phyloP scores from a whole-genome alignment of 2,888 invertebrate species.

The Lasioglossum oenotherae region DNA sequence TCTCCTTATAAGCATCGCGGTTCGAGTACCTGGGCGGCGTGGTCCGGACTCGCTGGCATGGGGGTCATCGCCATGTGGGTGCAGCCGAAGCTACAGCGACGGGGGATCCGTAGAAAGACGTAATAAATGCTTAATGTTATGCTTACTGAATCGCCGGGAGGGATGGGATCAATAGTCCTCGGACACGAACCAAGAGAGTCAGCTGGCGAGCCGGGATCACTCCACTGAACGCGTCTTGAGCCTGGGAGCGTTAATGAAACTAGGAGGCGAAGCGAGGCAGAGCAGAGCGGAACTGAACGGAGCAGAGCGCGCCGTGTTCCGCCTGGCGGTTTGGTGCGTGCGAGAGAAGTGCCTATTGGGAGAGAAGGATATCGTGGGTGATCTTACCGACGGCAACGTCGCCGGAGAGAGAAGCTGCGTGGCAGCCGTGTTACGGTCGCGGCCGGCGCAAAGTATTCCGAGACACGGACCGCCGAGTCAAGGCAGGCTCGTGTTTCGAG shows the following conservation, averaged over 20 bases:
- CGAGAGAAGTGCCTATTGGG: constrained; percentile 5
- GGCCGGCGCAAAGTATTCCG: constrained; percentile 70
- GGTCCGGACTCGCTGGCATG: constrained; percentile 9
- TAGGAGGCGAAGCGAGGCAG: neutral
- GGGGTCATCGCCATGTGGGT: neutral
- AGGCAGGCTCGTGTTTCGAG: constrained; percentile 30
- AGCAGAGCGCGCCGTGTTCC: neutral
- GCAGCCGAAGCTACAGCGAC: neutral
- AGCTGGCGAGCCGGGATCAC: constrained; percentile 39
- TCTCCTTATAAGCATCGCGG: neutral
- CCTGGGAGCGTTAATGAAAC: constrained; percentile 11
- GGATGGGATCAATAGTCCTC: constrained; percentile 59
- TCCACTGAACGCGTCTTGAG: constrained; percentile 43
- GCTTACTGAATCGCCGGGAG: constrained; percentile 57
- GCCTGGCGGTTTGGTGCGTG: neutral
- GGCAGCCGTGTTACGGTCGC: constrained; percentile 60
- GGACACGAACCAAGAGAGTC: constrained; percentile 50
- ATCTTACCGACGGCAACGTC: constrained; percentile 52
- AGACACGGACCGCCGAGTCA: constrained; percentile 67
- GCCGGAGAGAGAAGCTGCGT: constrained; percentile 25
- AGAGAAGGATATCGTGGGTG: constrained; percentile 36
- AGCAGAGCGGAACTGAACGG: neutral
- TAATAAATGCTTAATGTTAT: constrained; percentile 55
- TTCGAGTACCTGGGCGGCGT: neutral
- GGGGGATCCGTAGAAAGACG: neutral